phyloP scores from a whole-genome alignment of 1,140 invertebrate genomes.

The Scylla paramamosain region DNA sequence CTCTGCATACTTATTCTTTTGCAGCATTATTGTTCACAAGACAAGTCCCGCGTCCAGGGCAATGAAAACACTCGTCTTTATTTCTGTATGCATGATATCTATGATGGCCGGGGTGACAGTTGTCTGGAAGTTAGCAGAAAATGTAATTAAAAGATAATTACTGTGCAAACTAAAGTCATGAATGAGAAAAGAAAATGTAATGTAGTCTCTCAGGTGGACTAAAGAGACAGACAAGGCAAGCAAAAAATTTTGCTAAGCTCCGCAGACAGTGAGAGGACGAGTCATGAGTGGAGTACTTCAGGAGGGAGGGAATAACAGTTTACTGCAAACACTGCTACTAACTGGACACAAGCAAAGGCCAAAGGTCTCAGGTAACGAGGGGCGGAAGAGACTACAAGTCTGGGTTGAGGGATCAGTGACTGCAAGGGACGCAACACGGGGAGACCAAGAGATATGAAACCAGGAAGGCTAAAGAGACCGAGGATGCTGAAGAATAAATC shows the following conservation, averaged over 20 bases:
- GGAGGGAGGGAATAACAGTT: slow-evolving; percentile 10
- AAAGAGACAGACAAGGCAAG: neutral
- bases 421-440: neutral
- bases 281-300: neutral
- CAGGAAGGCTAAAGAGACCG: neutral
- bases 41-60: neutral
- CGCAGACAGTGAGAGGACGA: neutral
- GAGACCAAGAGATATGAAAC: neutral
- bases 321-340: slow-evolving; percentile 13
- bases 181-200: neutral
- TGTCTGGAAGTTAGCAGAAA: neutral
- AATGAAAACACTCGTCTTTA: neutral
- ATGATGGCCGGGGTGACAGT: neutral
- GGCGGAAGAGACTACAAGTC: neutral
- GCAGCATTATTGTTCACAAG: neutral
- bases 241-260: neutral
- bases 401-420: neutral
- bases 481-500: slow-evolving; percentile 4
- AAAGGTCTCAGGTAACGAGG: neutral
- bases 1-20: neutral
- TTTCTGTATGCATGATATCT: neutral
- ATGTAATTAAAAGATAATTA: neutral
- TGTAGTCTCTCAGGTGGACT: neutral
- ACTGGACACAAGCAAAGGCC: slow-evolving; percentile 9
- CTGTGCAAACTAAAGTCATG: neutral